Conservation (phyloP, 2,797 vertebrate species). For the Thaleichthys pacificus region DNA sequence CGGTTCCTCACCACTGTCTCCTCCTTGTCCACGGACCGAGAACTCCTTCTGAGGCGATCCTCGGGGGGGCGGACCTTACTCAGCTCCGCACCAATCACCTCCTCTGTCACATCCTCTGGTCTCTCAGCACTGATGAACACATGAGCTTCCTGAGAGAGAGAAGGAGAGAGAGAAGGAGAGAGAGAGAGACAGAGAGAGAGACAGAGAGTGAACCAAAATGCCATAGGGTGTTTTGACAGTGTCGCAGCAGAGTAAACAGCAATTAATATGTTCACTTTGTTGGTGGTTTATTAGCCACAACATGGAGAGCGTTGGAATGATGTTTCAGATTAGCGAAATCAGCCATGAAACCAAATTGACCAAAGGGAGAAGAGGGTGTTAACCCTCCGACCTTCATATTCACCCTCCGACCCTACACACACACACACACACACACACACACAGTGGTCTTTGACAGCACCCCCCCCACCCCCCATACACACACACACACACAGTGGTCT, state of each 20-base stretch:
- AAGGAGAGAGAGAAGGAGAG: conserved; percentile 27
- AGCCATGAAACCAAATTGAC: not conserved
- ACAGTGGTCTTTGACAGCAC: conserved; percentile 1
- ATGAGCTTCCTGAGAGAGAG: conserved; percentile 76
- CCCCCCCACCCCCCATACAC: no score
- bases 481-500: not conserved
- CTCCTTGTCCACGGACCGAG: conserved; percentile 65
- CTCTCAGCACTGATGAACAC: conserved; percentile 74
- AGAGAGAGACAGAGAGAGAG: conserved; percentile 12
- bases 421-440: conserved; percentile 21
- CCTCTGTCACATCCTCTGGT: conserved; percentile 78
- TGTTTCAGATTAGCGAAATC: no score
- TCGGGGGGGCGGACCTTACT: conserved; percentile 58
- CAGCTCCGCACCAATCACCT: conserved; percentile 70
- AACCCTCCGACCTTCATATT: conserved; percentile 15
- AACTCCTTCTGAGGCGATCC: conserved; percentile 67
- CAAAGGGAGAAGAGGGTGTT: not conserved
- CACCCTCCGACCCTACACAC: conserved; percentile 8
- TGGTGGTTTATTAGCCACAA: no score
- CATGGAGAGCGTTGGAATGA: no score
- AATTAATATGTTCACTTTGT: no score
- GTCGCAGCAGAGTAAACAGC: no score
- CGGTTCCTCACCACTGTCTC: conserved; percentile 78
- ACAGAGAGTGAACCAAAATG: conserved; percentile 4
- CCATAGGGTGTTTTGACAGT: no score